phyloP scores from a whole-genome alignment of 1,140 invertebrate genomes.

The Metaphire vulgaris region DNA sequence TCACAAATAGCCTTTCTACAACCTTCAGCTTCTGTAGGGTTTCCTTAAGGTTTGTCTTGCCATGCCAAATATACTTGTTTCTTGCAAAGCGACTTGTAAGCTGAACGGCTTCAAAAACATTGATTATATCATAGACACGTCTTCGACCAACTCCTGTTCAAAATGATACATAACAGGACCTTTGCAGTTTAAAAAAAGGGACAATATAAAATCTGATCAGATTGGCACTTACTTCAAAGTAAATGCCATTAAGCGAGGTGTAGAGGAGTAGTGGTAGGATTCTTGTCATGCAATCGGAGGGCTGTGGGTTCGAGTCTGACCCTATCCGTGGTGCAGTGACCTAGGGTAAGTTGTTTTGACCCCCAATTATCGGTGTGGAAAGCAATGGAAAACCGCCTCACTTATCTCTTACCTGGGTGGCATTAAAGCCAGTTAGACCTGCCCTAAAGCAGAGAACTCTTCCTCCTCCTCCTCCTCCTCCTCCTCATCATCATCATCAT shows the following conservation, averaged over 20 bases:
- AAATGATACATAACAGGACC: slow-evolving; percentile 32
- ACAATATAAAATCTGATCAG: not conserved
- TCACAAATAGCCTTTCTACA: slow-evolving; percentile 29
- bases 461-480: no score
- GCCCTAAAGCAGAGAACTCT: no score
- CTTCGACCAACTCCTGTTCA: slow-evolving; percentile 58
- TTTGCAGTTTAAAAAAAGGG: slow-evolving; percentile 15
- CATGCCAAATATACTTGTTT: slow-evolving; percentile 54
- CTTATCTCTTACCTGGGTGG: no score
- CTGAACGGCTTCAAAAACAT: slow-evolving; percentile 66
- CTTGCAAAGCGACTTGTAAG: slow-evolving; percentile 58
- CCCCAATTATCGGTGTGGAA: no score
- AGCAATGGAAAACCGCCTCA: no score
- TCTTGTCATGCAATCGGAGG: no score
- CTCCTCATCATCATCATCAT: no score
- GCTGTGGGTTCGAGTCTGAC: no score
- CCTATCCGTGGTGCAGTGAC: no score
- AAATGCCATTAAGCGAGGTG: not conserved
- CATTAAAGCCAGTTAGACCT: no score
- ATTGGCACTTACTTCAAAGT: not conserved
- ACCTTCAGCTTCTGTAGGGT: slow-evolving; percentile 53
- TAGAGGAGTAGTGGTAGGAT: no score
- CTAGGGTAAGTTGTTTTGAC: no score
- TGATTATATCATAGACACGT: slow-evolving; percentile 70
- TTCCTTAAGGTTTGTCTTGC: slow-evolving; percentile 47